phyloP scores from a whole-genome alignment of 1,140 invertebrate genomes.

The Papilio polytes region DNA sequence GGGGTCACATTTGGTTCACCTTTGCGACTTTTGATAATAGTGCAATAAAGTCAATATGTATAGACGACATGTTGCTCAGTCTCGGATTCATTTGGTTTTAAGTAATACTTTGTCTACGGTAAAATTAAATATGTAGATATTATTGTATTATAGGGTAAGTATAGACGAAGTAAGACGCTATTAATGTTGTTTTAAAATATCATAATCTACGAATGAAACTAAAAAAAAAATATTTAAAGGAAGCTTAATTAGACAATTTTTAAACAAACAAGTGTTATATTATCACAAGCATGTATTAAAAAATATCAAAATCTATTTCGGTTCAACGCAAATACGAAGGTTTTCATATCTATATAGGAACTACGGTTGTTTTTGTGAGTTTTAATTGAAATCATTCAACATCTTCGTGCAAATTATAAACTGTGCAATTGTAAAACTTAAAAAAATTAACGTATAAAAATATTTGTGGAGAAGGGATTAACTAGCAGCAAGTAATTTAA shows the following conservation, averaged over 20 bases:
- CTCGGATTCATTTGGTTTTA: not conserved
- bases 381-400: constrained; percentile 11
- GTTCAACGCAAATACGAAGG: constrained; percentile 13
- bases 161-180: too few species aligned
- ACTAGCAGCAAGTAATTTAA: too few species aligned
- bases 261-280: not conserved
- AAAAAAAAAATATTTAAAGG: not conserved
- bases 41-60: too few species aligned
- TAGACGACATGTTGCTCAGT: too few species aligned
- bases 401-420: not conserved
- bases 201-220: too few species aligned
- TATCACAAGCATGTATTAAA: not conserved
- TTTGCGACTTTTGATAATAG: not conserved
- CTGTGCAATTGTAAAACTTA: not conserved
- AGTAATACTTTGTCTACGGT: not conserved
- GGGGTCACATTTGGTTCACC: not conserved
- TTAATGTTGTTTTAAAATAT: too few species aligned
- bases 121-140: not conserved
- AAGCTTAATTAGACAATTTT: not conserved
- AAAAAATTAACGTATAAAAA: too few species aligned
- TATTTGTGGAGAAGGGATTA: too few species aligned
- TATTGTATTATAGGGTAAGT: not conserved
- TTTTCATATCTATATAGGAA: constrained; percentile 18
- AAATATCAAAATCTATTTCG: not conserved
- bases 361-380: not conserved